phyloP scores from a whole-genome alignment of 1,140 invertebrate genomes.

The Ganaspis sp. region DNA sequence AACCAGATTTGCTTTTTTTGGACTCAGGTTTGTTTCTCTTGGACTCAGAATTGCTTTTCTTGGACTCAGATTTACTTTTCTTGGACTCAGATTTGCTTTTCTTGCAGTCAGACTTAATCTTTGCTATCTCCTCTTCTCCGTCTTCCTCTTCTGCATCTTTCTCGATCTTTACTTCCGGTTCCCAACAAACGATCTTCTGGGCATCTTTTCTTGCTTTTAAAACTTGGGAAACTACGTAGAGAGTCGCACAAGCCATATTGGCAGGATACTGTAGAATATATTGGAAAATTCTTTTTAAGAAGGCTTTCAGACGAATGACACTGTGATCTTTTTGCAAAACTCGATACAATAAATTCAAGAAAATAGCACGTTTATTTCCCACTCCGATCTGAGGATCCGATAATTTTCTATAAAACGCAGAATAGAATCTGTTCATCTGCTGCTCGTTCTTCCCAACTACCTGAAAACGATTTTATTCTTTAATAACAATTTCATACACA shows the following conservation, averaged over 20 bases:
- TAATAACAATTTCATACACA: too few relatives aligned
- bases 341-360: constrained; percentile 92
- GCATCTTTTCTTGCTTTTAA: constrained; percentile 55
- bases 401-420: constrained; percentile 92
- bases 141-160: constrained; percentile 49
- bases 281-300: constrained; percentile 94
- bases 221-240: constrained; percentile 89
- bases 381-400: constrained; percentile 85
- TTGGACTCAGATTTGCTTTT: too few relatives aligned
- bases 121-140: too few relatives aligned
- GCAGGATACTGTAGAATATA: constrained; percentile 76
- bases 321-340: constrained; percentile 88
- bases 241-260: constrained; percentile 81
- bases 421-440: constrained; percentile 85
- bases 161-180: constrained; percentile 38
- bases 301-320: constrained; percentile 84
- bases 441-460: constrained; percentile 63
- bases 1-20: too few relatives aligned
- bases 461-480: constrained; percentile 72
- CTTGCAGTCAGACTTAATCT: too few relatives aligned
- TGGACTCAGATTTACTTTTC: too few relatives aligned
- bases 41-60: too few relatives aligned
- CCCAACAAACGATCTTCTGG: constrained; percentile 41
- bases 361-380: constrained; percentile 86
- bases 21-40: too few relatives aligned